Base-by-base conservation (phyloP, 1,140 invertebrate species). In the Sipha flava region DNA sequence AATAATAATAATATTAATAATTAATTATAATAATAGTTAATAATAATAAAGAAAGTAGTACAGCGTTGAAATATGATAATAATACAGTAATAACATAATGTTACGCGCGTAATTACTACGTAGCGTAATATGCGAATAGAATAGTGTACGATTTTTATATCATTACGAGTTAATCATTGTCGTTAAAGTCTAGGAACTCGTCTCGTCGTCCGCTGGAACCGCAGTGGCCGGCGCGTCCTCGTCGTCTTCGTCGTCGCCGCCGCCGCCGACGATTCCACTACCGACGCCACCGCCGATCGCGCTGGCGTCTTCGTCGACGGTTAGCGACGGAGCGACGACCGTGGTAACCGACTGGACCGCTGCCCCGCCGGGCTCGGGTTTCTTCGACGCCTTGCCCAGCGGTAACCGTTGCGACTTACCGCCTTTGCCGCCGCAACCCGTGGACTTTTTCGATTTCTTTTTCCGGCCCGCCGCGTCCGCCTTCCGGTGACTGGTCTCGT, bases 361-460 rank as follows among this genome's bases (percentile, higher is more conserved):
- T n/a, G n/a, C n/a, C n/a, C n/a, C n/a, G n/a, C n/a, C n/a, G n/a
- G n/a, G n/a, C n/a, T n/a, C 95, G 98, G 87, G 87, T 98, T 54
- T 88, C 98, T 45, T 87, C 98, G n/a, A n/a, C n/a, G 62, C 98
- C 96, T 96, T 90, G 92, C 84, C 90, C 92, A 75, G 37, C 92
- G 73, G 37, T 3, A 47, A 34, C 34, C 23, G 37, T 6, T 18
- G 14, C 23, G n/a, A n/a, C n/a, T 40, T 37, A 1, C 31, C 31
- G 18, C 9, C n/a, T 21, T 68, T 52, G 1, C 49, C 45, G 29
- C 26, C 47, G 54, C 26, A 43, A 14, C 16, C n/a, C 31, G 34
- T 23, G 9, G 43, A 43, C 18, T 47, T 45, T 47, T 70, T 70
- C 40, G 66, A 64, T 47, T 75, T 80, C 59, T 59, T 80, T 75